These are phyloP conservation scores for Crocodylus rhombifer DNA, from an alignment of 2,797 vertebrate genomes.

Conservation along the genomic window DNA sequence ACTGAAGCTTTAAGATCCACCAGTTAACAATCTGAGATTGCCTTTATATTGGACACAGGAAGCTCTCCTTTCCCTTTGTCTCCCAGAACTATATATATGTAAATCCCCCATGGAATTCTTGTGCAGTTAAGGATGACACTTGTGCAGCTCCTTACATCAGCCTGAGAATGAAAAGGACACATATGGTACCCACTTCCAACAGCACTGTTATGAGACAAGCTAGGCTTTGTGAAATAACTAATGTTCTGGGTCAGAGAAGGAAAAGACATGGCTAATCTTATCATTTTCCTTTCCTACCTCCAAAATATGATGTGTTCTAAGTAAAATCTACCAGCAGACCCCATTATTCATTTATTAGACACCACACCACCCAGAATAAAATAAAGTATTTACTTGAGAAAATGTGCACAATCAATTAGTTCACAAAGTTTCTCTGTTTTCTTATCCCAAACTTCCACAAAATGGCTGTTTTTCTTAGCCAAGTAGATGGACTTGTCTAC, in stretches of 20 bases:
- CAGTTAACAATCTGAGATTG: background rate
- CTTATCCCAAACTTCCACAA: constrained; percentile 96
- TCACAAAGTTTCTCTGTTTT: constrained; percentile 90
- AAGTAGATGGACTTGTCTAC: constrained; percentile 92
- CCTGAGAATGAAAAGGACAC: background rate
- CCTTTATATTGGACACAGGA: background rate
- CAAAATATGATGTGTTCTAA: background rate
- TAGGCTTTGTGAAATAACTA: background rate
- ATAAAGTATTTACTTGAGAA: constrained; percentile 86
- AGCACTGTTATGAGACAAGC: background rate
- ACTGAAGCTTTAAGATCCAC: background rate
- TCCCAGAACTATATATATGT: background rate
- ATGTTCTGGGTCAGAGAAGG: background rate
- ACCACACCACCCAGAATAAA: background rate
- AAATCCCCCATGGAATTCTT: background rate
- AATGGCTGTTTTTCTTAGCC: constrained; percentile 88
- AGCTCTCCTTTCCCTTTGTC: background rate
- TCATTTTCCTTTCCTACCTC: background rate
- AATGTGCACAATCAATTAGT: constrained; percentile 89
- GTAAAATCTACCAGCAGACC: background rate
- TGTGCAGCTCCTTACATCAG: background rate
- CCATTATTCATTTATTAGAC: background rate
- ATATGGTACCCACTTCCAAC: background rate
- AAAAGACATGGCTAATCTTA: background rate
- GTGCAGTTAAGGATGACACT: background rate